phyloP scores from a whole-genome alignment of 35 echinoderm and acorn worm genomes.

The Chiridota heheva region DNA sequence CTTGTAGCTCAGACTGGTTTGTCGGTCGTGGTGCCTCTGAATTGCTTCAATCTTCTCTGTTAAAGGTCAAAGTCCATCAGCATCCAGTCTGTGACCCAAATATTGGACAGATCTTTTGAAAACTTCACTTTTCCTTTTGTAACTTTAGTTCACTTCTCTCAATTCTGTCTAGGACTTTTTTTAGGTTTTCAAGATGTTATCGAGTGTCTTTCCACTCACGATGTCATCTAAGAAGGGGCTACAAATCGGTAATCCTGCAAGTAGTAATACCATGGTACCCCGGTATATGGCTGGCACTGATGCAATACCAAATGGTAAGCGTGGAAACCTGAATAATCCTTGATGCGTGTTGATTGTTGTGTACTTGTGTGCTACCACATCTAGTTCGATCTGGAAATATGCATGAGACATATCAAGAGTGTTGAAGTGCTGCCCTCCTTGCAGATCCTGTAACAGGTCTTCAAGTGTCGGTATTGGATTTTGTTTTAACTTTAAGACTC shows the following conservation, averaged over 20 bases:
- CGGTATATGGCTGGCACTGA: conserved; percentile 27
- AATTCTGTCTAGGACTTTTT: not conserved
- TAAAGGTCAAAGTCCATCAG: conserved; percentile 20
- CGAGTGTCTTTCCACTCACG: not conserved
- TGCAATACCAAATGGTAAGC: conserved; percentile 45
- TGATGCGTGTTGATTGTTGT: conserved; percentile 43
- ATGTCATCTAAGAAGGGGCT: conserved; percentile 31
- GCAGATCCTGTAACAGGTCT: conserved; percentile 32
- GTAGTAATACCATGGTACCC: conserved; percentile 26
- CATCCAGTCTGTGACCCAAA: conserved; percentile 41
- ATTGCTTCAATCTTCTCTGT: conserved; percentile 29
- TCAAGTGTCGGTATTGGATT: conserved; percentile 51
- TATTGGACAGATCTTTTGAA: conserved; percentile 21
- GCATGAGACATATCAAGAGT: conserved; percentile 46
- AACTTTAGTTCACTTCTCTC: conserved; percentile 3
- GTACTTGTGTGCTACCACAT: conserved; percentile 16
- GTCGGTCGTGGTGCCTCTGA: conserved; percentile 11
- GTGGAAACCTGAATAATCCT: conserved; percentile 34
- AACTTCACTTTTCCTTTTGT: conserved; percentile 39
- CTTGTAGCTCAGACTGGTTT: conserved; percentile 44
- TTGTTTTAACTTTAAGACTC: conserved; percentile 33
- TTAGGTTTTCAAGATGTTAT: conserved; percentile 35
- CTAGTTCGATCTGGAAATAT: conserved; percentile 49
- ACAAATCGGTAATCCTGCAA: conserved; percentile 22
- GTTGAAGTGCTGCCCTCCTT: conserved; percentile 35